Conservation (phyloP, 2,797 vertebrate genomes). For the Thripadectes ignobilis region DNA sequence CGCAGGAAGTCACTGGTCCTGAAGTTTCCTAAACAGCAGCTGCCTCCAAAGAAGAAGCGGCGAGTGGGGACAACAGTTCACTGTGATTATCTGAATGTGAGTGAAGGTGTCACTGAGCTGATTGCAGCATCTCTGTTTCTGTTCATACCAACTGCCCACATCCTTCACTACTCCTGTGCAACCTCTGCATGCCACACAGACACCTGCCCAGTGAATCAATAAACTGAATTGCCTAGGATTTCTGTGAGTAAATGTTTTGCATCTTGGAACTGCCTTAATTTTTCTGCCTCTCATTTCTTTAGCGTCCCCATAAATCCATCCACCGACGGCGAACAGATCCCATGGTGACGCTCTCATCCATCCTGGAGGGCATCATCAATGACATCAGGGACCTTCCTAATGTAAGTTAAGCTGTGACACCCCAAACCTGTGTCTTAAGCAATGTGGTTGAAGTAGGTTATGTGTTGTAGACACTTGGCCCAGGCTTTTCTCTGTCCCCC, state of each 20-base stretch:
- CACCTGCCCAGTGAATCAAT: background rate
- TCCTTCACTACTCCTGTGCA: background rate
- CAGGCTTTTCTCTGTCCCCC: background rate
- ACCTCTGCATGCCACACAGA: background rate
- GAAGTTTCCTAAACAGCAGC: constrained; percentile 98
- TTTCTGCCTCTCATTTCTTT: constrained; percentile 11
- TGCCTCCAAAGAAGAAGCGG: constrained; percentile 96
- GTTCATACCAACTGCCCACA: background rate
- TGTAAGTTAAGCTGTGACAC: constrained; percentile 76
- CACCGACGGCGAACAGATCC: constrained; percentile 95
- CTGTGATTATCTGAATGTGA: constrained; percentile 97
- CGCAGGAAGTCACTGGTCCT: constrained; percentile 96
- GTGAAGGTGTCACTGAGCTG: constrained; percentile 27
- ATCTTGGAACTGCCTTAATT: background rate
- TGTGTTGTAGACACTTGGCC: background rate
- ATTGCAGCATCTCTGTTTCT: background rate
- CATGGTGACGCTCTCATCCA: constrained; percentile 97
- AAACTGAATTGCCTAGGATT: background rate
- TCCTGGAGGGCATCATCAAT: constrained; percentile 95
- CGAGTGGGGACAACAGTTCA: constrained; percentile 94
- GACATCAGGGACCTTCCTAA: constrained; percentile 96
- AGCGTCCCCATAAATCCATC: constrained; percentile 98
- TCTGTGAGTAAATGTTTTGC: background rate
- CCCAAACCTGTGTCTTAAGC: background rate
- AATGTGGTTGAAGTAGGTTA: background rate